phyloP scores from a whole-genome alignment of 2,113 vertebrate genomes.

The Dasyurus viverrinus region DNA sequence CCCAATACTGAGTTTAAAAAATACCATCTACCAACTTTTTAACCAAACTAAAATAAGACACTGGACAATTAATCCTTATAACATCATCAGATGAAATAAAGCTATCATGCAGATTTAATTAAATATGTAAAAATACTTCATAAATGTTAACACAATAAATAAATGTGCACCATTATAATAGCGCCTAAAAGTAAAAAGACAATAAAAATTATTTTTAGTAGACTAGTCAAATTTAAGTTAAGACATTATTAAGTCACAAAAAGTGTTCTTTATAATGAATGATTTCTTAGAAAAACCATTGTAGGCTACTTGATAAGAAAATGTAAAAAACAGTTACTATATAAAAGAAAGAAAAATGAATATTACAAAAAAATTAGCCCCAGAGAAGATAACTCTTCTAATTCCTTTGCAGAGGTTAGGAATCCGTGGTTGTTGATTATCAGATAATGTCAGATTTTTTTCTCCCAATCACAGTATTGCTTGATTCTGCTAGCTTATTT shows the following conservation, averaged over 20 bases:
- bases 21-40: not conserved
- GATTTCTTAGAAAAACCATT: not conserved
- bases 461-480: not conserved
- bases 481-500: not conserved
- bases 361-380: not conserved
- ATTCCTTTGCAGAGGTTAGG: not conserved
- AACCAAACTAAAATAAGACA: not conserved
- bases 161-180: not conserved
- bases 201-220: not conserved
- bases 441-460: not conserved
- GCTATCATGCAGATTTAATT: not conserved
- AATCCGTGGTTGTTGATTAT: not conserved
- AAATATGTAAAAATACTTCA: not conserved
- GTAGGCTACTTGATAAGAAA: not conserved
- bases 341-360: not conserved
- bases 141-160: not conserved
- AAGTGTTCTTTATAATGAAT: not conserved
- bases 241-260: not conserved
- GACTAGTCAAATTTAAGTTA: not conserved
- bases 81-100: not conserved
- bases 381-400: not conserved
- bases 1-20: not conserved
- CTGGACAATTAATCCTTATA: not conserved
- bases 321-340: not conserved
- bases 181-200: not conserved